Base-by-base conservation (phyloP, 2,888 invertebrate genomes). In the Sepiola atlantica region DNA sequence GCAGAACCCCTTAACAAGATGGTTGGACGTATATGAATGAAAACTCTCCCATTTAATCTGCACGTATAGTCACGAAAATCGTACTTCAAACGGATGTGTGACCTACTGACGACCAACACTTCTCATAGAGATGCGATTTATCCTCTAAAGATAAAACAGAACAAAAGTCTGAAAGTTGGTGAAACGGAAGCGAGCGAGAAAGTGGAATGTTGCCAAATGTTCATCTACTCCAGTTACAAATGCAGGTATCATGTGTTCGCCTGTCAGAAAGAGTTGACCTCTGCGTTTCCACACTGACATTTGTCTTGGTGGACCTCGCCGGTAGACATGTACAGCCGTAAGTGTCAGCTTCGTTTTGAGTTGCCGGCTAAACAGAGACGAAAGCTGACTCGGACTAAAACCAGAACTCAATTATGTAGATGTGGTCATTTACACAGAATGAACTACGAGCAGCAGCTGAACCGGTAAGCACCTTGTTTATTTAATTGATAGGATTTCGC, bases 161-260 rank as follows among this genome's bases (percentile, higher is more conserved):
- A n/a, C 77, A 16, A n/a, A 32, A 32, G n/a, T 32, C n/a, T 45
- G 12, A 6, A 24, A 61, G 61, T 6, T 24, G 24, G 24, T 10
- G 28, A 61, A 24, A 10, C 21, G n/a, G 1, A n/a, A 1, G n/a
- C 10, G 77, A n/a, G n/a, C 14, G 77, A 16, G 77, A 32, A 10
- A n/a, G 2, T 16, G 77, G 77, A 77, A 77, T 77, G n/a, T 16
- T 77, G 77, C 77, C 77, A 77, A n/a, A 77, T 32, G 77, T 14
- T 77, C 16, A 4, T n/a, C n/a, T 77, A 77, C 77, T 77, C 77
- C 14, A 32, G 77, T 77, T 77, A 77, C 77, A 77, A 16, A 77
- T 77, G n/a, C n/a, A 16, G 77, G n/a, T 77, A 77, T 77, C 77
- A 77, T 77, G n/a, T 77, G 77, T 77, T n/a, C 77, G 77, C n/a